These are phyloP conservation scores for Lapara coniferarum DNA, from an alignment of 2,888 invertebrate species.

Conservation along the genomic window DNA sequence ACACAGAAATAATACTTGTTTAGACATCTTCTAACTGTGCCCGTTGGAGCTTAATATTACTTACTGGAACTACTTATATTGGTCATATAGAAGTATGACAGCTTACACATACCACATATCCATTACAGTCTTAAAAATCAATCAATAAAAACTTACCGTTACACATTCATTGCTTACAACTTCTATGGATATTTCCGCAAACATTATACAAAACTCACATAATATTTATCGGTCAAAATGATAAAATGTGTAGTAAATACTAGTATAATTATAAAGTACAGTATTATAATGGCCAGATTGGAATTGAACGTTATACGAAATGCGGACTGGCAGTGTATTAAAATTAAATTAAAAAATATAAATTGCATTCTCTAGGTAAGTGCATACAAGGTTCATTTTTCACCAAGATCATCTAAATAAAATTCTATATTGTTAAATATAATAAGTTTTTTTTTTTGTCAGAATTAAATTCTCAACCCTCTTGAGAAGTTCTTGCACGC, in stretches of 20 bases:
- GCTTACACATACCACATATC: slow-evolving; percentile 52
- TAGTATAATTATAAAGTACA: slow-evolving; percentile 23
- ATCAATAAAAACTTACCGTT: slow-evolving; percentile 51
- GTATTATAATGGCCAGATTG: slow-evolving; percentile 17
- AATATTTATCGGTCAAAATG: slow-evolving; percentile 37
- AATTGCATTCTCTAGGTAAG: slow-evolving; percentile 49
- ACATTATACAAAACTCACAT: slow-evolving; percentile 34
- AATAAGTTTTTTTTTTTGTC: slow-evolving; percentile 15
- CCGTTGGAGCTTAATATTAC: slow-evolving; percentile 70
- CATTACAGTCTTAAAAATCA: slow-evolving; percentile 69
- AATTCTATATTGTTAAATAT: slow-evolving; percentile 22
- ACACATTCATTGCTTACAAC: slow-evolving; percentile 47
- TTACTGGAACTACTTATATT: slow-evolving; percentile 72
- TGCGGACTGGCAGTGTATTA: slow-evolving; percentile 70
- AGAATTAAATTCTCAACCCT: slow-evolving; percentile 17
- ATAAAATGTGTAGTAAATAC: slow-evolving; percentile 36
- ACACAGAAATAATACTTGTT: slow-evolving; percentile 66
- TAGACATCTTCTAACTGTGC: slow-evolving; percentile 72
- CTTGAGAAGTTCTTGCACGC: slow-evolving; percentile 1
- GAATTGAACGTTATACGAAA: slow-evolving; percentile 48
- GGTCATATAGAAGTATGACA: slow-evolving; percentile 78
- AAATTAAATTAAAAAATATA: slow-evolving; percentile 45
- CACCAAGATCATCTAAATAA: slow-evolving; percentile 19
- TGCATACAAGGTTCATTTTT: slow-evolving; percentile 6
- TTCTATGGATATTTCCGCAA: slow-evolving; percentile 42